Evolutionary conservation across 2,113 vertebrate genomes (phyloP).

Genomic region (Enhydra lutris): DNA sequence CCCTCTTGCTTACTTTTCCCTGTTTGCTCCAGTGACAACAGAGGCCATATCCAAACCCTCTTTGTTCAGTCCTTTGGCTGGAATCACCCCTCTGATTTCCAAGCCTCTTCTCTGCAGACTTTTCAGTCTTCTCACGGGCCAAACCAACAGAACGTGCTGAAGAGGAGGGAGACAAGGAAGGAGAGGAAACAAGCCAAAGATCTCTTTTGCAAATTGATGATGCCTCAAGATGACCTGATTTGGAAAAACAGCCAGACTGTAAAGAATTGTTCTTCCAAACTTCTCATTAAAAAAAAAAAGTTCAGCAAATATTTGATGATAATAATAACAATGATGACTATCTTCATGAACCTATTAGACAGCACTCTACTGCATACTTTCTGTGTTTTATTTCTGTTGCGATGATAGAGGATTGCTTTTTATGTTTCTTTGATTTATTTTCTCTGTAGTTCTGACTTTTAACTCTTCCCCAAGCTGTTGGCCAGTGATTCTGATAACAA

Average conservation of each 20-base stretch:
- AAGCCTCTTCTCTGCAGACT: conserved; percentile 9
- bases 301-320: conserved; percentile 16
- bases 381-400: background rate
- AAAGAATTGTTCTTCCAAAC: background rate
- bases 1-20: background rate
- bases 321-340: background rate
- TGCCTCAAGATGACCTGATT: background rate
- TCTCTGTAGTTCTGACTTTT: conserved; percentile 26
- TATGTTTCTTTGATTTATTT: background rate
- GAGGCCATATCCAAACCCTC: background rate
- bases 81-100: background rate
- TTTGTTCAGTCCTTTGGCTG: conserved; percentile 22
- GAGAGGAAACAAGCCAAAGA: background rate
- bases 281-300: background rate
- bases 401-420: background rate
- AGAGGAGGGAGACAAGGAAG: background rate
- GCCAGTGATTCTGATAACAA: background rate
- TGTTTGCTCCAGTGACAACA: background rate
- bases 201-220: background rate
- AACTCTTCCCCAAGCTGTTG: background rate
- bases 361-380: background rate
- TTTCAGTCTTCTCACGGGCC: conserved; percentile 1
- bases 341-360: background rate
- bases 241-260: background rate
- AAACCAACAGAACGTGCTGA: background rate